phyloP scores from a whole-genome alignment of 1,140 invertebrate species.

The Sarcophaga peregrina region DNA sequence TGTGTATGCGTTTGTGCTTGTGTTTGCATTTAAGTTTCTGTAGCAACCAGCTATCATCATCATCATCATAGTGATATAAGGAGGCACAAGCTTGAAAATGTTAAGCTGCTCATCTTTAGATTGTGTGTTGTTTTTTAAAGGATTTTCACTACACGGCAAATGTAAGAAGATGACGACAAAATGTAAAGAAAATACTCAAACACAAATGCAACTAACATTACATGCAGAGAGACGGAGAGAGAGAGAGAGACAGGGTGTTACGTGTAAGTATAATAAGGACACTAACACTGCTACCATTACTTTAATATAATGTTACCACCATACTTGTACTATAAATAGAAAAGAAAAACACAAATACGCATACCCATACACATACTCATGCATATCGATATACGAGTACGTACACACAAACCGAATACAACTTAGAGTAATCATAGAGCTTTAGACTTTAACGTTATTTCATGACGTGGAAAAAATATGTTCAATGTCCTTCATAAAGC shows the following conservation, averaged over 20 bases:
- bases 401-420: not conserved
- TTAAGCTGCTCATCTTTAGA: constrained; percentile 24
- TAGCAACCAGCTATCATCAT: too few species aligned
- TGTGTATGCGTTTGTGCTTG: not conserved
- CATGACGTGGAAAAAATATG: constrained; percentile 41
- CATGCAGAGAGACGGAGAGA: not conserved
- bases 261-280: too few species aligned
- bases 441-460: constrained; percentile 35
- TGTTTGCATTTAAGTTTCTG: not conserved
- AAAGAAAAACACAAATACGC: not conserved
- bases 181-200: not conserved
- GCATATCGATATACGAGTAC: not conserved
- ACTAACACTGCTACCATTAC: too few species aligned
- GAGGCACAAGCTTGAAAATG: not conserved
- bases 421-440: constrained; percentile 18
- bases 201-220: not conserved
- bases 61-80: not conserved
- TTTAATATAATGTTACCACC: too few species aligned
- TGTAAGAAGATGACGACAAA: constrained; percentile 4
- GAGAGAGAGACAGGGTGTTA: not conserved
- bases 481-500: constrained; percentile 36
- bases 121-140: not conserved
- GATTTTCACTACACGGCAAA: not conserved
- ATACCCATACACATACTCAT: not conserved
- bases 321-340: too few species aligned